These are phyloP conservation scores for Cremastobaeus sp. DNA, from an alignment of 2,888 invertebrate species.

Conservation along the genomic window DNA sequence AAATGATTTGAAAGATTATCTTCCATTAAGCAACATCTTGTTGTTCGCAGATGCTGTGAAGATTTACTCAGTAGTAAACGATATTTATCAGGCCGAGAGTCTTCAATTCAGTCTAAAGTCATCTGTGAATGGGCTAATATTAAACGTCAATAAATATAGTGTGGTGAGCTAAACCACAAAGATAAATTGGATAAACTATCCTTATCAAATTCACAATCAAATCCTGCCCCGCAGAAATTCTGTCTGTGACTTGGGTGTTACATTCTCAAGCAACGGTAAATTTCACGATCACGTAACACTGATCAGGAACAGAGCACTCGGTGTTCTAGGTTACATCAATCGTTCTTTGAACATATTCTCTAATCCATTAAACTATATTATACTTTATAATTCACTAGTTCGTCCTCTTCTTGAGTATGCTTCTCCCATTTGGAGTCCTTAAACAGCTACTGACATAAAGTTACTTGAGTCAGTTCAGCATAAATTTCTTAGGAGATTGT, in stretches of 20 bases:
- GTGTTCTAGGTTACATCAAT: neutral
- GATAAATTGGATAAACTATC: neutral
- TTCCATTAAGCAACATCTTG: neutral
- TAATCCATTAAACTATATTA: no score
- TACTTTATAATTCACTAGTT: no score
- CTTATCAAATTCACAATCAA: no score
- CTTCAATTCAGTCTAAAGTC: no score
- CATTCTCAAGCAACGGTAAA: neutral
- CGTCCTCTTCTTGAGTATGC: no score
- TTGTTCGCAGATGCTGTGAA: slow-evolving; percentile 21
- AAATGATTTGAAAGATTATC: neutral
- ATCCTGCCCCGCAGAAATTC: no score
- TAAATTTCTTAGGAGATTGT: no score
- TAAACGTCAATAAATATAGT: neutral
- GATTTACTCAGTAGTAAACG: neutral
- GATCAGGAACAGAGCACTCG: neutral
- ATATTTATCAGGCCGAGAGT: neutral
- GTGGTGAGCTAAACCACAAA: neutral
- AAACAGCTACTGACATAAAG: no score
- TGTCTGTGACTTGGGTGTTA: neutral
- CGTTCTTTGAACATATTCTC: neutral
- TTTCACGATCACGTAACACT: neutral
- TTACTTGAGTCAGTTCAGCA: no score
- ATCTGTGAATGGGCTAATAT: no score
- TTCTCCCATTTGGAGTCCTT: no score